Conservation (phyloP, 1,140 invertebrate species). For the Heliothis virescens region DNA sequence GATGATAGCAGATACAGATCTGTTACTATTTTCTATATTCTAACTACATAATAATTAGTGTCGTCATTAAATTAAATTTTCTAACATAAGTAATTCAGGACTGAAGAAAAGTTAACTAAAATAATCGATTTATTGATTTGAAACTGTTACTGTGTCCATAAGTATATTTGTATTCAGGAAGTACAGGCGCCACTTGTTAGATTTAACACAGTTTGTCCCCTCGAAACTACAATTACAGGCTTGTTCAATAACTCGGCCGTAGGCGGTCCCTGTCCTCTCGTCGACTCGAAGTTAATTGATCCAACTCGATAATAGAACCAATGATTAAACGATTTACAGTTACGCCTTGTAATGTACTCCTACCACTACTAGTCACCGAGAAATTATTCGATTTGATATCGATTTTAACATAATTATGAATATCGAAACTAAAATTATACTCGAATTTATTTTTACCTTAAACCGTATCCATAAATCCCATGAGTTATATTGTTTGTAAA, state of each 20-base stretch:
- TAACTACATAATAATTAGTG: background rate
- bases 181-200: background rate
- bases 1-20: background rate
- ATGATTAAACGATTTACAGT: conserved; percentile 41
- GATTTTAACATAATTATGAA: background rate
- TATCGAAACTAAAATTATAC: background rate
- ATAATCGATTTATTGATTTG: too few species aligned
- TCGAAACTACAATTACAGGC: background rate
- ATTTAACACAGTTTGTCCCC: background rate
- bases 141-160: too few species aligned
- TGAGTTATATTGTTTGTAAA: conserved; percentile 20
- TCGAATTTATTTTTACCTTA: conserved; percentile 1
- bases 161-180: background rate
- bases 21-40: too few species aligned
- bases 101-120: too few species aligned
- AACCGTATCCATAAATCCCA: conserved; percentile 17
- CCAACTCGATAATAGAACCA: conserved; percentile 36
- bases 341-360: conserved; percentile 12
- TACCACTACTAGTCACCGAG: conserved; percentile 13
- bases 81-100: too few species aligned
- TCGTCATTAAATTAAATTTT: too few species aligned
- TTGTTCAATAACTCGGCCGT: background rate
- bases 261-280: conserved; percentile 16
- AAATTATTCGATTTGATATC: conserved; percentile 12
- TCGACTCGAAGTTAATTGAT: conserved; percentile 32